Base-by-base conservation (phyloP, 2,888 invertebrate species). In the Sipunculus nudus region DNA sequence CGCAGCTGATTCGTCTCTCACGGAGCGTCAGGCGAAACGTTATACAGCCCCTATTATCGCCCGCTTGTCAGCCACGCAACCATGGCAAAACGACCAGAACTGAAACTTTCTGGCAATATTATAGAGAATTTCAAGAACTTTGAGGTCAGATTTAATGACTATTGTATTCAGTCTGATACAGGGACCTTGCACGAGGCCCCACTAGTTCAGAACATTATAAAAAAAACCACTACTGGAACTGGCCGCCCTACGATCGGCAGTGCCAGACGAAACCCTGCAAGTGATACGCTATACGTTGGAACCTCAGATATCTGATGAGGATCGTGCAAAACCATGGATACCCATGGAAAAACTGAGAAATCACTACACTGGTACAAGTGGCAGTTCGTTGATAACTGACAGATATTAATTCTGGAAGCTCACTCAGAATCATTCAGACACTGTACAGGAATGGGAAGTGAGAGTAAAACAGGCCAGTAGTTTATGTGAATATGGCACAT, bases 221-320 rank as follows among this genome's bases (percentile, higher is more conserved):
- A 25, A 19, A 2, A 47, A 47, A 25, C 47, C 47, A n/a, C 47
- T 47, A 13, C 28, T 47, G 25, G 47, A 47, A 13, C 28, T 47
- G n/a, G 25, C 47, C 2, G 47, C 47, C 25, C 28, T 47, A 2
- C 13, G 47, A 28, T 47, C 47, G 3, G 21, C 47, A 3, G 31
- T 47, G 47, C 47, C 47, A 2, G 47, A 47, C 31, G 47, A 47
- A 21, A 31, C 47, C 16, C 47, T 47, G 26, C 47, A 47, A 31
- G 47, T 47, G 5, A 47, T 28, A 3, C 47, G 47, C 29, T 47
- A 47, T 25, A 47, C 25, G 8, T 29, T 47, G 16, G 47, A 47
- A 21, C 47, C 47, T 6, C 47, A 47, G 16, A 47, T 47, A 6
- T 5, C 47, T 16, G 29, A 5, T 28, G 47, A 3, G 3, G 47